Base-by-base conservation (phyloP, 1,140 invertebrate genomes). In the Mactra quadrangularis region DNA sequence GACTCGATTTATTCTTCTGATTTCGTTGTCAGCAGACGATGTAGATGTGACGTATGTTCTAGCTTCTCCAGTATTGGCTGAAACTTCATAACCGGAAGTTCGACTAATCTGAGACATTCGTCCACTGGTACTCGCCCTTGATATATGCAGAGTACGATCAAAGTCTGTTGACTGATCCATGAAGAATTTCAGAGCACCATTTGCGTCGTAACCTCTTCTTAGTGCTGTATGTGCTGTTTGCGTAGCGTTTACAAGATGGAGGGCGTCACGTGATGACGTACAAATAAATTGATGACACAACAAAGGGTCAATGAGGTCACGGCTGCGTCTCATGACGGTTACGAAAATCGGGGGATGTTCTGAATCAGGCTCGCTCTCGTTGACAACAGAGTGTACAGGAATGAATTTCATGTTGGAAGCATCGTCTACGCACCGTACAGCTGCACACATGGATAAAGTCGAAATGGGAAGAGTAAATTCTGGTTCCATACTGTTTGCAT, bases 271-370 rank as follows among this genome's bases (percentile, higher is more conserved):
- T 6, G 62, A 62, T 1, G 87, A 76, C 27, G 98, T 98, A 93
- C 98, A 99, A 87, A 99, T 98, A 92, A 99, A 99, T 41, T 97
- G 97, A 93, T 99, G 98, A 94, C 98, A 99, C 94, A 99, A 98
- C 19, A 99, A 94, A 17, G 99, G 91, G 82, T 99, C 99, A 86
- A 99, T 98, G 19, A 98, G 98, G 3, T 96, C 97, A 57, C 98
- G 41, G 35, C n/a, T 19, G 53, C 98, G 52, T 50, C 98, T 94
- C 59, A 99, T 93, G 59, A 99, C 99, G 70, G 97, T 97, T 45
- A 98, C 97, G 93, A 99, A 99, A 45, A 99, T 94, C 7, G 98
- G 98, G 55, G 98, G 98, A 93, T 98, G 97, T 60, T 96, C 95
- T 38, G 95, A 94, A 29, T 85, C 60, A 19, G 75, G 85, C 9